Evolutionary conservation across 2,888 invertebrate genomes (phyloP), one percentile per base, ranked within the genome.

Genomic region (Beris morrisii): DNA sequence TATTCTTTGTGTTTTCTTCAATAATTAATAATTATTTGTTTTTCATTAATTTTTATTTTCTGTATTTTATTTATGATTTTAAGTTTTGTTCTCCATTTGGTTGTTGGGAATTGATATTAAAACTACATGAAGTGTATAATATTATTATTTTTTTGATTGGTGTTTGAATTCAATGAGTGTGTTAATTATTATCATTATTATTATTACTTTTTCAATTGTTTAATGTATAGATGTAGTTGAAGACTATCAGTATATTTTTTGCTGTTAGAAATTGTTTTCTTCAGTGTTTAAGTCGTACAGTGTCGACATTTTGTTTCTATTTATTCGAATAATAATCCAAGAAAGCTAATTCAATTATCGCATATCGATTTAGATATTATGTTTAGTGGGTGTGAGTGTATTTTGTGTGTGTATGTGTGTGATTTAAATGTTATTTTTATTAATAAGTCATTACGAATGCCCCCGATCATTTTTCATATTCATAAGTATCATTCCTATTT

Each of bases 301-400:
- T 22, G 22, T 48, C 44, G 12, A 44, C 15, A 11, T 13, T 46
- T 15, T 11, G n/a, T 15, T 46, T 46, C 12, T n/a, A 46, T 15
- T 46, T 46, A 13, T 52, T 22, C 4, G 11, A 11, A 52, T 22
- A 22, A 28, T 68, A 58, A 57, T 66, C 64, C 68, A 66, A 66
- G 57, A 68, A 68, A 68, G 68, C 68, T 68, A 66, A 64, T 68
- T 68, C 68, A 68, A 68, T 64, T 64, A 64, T 68, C 66, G 66
- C 68, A 68, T 68, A 66, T 68, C 68, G 58, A 52, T 57, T 57
- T 56, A 48, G n/a, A 52, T 56, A 4, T 56, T 15, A 30, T 13
- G 38, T 63, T 55, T 4, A 52, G 9, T 44, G 4, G 15, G 4
- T 56, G 15, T 44, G 48, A 15, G 7, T 45, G 12, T 45, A 45